Evolutionary conservation across 2,888 invertebrate species (phyloP).

Genomic region (Agonum fuliginosum): DNA sequence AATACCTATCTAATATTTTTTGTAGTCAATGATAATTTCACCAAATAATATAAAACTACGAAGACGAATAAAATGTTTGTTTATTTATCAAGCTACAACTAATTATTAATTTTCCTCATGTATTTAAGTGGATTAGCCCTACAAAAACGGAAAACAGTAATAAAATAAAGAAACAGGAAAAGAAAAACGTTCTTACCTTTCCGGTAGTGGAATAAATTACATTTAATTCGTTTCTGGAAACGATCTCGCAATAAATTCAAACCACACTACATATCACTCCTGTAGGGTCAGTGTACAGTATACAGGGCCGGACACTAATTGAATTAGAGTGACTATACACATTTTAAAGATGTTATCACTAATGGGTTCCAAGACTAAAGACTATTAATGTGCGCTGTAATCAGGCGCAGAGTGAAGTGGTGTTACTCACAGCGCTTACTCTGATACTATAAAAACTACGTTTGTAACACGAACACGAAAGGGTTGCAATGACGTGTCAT

Average conservation of each 20-base stretch:
- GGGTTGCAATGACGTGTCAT: conserved; percentile 1
- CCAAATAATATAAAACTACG: too few species aligned
- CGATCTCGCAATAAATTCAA: conserved; percentile 50
- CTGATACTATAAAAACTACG: conserved; percentile 33
- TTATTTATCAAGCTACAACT: too few species aligned
- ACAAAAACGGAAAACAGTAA: conserved; percentile 3
- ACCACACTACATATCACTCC: conserved; percentile 8
- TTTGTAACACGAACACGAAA: conserved; percentile 24
- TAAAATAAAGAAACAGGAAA: conserved; percentile 42
- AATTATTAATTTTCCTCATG: conserved; percentile 16
- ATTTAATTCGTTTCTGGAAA: conserved; percentile 56
- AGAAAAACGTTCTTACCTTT: conserved; percentile 34
- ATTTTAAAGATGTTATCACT: conserved; percentile 47
- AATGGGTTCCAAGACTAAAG: conserved; percentile 26
- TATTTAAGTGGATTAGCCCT: conserved; percentile 3
- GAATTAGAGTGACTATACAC: conserved; percentile 54
- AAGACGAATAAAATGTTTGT: too few species aligned
- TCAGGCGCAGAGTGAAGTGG: not conserved
- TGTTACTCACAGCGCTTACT: conserved; percentile 7
- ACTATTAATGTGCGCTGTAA: conserved; percentile 35
- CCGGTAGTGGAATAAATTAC: conserved; percentile 50
- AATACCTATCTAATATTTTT: too few species aligned
- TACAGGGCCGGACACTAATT: conserved; percentile 36
- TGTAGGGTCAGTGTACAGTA: not conserved
- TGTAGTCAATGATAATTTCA: too few species aligned